Percentiles rank a stretch among this genome's conserved stretches.
Evolutionary conservation across 2,113 vertebrate genomes (phyloP).

Genomic region (Thalassoma bifasciatum): DNA sequence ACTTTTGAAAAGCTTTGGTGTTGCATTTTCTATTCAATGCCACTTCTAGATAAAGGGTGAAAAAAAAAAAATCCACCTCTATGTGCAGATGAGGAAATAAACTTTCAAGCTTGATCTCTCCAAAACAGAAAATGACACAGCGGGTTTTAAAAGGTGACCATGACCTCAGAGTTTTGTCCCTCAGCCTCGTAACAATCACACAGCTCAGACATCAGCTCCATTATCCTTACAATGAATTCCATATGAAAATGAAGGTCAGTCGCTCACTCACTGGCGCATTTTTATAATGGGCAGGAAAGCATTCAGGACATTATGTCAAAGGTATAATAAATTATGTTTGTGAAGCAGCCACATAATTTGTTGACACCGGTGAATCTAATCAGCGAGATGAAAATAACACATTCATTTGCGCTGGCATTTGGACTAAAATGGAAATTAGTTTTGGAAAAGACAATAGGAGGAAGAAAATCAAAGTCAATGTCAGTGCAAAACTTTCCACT

Average conservation of each 20-base stretch:
- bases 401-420: conserved; percentile 1
- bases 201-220: conserved; percentile 3
- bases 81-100: not conserved
- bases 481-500: not conserved
- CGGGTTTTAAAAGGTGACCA: not conserved
- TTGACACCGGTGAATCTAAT: not conserved
- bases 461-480: conserved; percentile 2
- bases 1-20: conserved; percentile 2
- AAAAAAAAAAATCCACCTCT: not conserved
- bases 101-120: not conserved
- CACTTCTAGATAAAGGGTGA: too few relatives aligned
- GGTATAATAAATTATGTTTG: not conserved
- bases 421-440: conserved; percentile 17
- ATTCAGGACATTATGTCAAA: not conserved
- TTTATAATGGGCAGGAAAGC: not conserved
- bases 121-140: not conserved
- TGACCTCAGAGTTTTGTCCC: not conserved
- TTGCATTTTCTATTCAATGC: conserved; percentile 7
- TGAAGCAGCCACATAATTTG: conserved; percentile 10
- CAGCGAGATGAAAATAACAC: not conserved
- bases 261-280: not conserved
- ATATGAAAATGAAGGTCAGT: conserved; percentile 15
- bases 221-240: conserved; percentile 24
- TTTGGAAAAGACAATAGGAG: conserved; percentile 6
- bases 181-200: conserved; percentile 11